Base-by-base conservation (phyloP, 2,888 invertebrate species). In the Rhogogaster chlorosoma region DNA sequence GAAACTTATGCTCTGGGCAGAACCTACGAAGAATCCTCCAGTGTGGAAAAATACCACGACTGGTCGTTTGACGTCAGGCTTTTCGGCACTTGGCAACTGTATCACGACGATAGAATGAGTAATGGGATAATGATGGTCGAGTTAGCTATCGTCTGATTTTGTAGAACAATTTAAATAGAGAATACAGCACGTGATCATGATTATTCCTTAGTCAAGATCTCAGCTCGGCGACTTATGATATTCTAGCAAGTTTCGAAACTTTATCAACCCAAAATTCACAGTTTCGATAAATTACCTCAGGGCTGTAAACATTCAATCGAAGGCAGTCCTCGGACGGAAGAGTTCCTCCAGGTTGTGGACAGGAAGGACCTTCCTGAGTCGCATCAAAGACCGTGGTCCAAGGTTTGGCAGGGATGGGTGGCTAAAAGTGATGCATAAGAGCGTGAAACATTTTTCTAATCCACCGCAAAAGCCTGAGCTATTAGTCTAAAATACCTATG, bases 1-100 rank as follows among this genome's bases (percentile, higher is more conserved):
- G 15, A 84, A 93, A 83, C 91, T 88, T 15, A 86, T 93, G 86
- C 96, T 96, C 87, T 95, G 95, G 0, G 95, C 96, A 0, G 96
- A 95, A 32, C 94, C 93, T 0, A 94, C 93, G 90, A 96, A 95
- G 91, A 96, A 96, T n/a, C 95, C 96, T 0, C 97, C 97, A 0
- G 95, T 95, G 92, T 96, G 97, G 86, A 97, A 94, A 91, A 94
- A 96, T 0, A 97, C 95, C 7, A 97, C 93, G 1, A 97, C 97
- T 0, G 97, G 96, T 15, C 93, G 90, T 12, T 83, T 86, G 32
- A 67, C 84, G 6, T 53, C 71, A 53, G 73, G 15, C 26, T 77
- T 45, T 64, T 42, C 18, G 18, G 4, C 57, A 18, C 42, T 61
- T 42, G 64, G 84, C 42, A 18, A 38, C 78, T 70, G n/a, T 36